Base-by-base conservation (phyloP, 1,140 invertebrate species). In the Drosophila repleta region DNA sequence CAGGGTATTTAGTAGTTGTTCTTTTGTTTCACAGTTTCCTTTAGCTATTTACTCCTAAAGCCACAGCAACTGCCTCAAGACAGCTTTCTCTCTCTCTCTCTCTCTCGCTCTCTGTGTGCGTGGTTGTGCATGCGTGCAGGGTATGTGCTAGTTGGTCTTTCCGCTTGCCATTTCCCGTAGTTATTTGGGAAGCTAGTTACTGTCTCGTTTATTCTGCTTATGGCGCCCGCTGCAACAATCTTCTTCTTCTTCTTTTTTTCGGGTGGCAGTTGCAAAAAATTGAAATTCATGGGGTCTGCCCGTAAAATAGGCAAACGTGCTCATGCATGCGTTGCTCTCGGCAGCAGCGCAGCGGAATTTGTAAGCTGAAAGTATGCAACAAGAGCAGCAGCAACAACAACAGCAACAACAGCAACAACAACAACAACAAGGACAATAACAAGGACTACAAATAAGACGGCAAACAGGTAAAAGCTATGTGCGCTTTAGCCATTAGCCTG, bases 261-360 rank as follows among this genome's bases (percentile, higher is more conserved):
- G 32, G 32, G 24, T 24, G 21, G 43, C 55, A 68, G 72, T 49
- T 60, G 65, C 55, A 49, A 57, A 61, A 55, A 77, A 87, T 87
- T 87, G 83, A 85, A 88, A 85, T 85, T 85, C 82, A 87, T 82
- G 78, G 68, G 74, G 52, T 58, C 78, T 84, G 76, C 81, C 32
- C 73, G 66, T 32, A 73, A 75, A 58, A 78, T 78, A 79, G 57
- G 62, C 48, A 71, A 78, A 78, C 72, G 76, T 78, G 71, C 53
- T 66, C 77, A 80, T 82, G 77, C 69, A 74, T 76, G 65, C 56
- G 51, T 20, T 39, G 15, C 49, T 51, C 45, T 55, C 57, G 15
- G 32, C 11, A 53, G 58, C 32, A 43, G 52, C 60, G 26, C 48
- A 49, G 32, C 55, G 76, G 80, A 80, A 82, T 85, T 85, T 79